These are phyloP conservation scores for Dicyrtomina minuta DNA, from an alignment of 2,888 invertebrate species.

Conservation along the genomic window DNA sequence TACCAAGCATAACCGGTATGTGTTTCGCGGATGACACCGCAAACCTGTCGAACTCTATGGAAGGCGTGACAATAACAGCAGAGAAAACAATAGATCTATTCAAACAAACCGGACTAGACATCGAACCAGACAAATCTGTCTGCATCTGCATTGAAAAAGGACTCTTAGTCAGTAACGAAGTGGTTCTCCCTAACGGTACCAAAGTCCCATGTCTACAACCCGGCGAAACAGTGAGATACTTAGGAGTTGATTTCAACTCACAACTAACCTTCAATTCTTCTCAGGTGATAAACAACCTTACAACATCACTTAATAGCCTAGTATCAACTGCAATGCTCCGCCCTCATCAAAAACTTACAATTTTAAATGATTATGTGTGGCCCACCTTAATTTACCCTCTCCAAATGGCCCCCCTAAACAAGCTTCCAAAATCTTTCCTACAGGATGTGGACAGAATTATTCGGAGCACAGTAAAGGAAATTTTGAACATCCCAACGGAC, in stretches of 20 bases:
- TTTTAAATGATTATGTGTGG: slow-evolving; percentile 36
- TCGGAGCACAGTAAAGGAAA: slow-evolving; percentile 14
- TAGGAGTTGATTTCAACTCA: too few species aligned
- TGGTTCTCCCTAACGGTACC: too few species aligned
- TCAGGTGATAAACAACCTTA: too few species aligned
- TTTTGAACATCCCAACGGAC: slow-evolving; percentile 26
- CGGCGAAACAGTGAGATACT: too few species aligned
- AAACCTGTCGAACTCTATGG: not conserved
- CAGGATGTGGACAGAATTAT: slow-evolving; percentile 17
- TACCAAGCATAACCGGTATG: not conserved
- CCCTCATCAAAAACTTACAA: slow-evolving; percentile 25
- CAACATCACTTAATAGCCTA: too few species aligned
- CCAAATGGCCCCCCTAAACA: slow-evolving; percentile 17
- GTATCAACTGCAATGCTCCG: slow-evolving; percentile 13
- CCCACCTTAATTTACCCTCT: slow-evolving; percentile 30
- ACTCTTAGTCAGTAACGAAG: too few species aligned
- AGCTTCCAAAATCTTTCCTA: slow-evolving; percentile 20
- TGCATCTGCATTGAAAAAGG: too few species aligned
- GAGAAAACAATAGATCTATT: too few species aligned
- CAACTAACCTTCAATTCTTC: too few species aligned
- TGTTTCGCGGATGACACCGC: slow-evolving; percentile 4
- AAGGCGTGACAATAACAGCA: not conserved
- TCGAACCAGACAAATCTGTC: too few species aligned
- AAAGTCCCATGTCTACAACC: too few species aligned
- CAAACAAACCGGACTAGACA: too few species aligned